These are phyloP conservation scores for Mythimna ferrago DNA, from an alignment of 2,888 invertebrate genomes.

Conservation along the genomic window DNA sequence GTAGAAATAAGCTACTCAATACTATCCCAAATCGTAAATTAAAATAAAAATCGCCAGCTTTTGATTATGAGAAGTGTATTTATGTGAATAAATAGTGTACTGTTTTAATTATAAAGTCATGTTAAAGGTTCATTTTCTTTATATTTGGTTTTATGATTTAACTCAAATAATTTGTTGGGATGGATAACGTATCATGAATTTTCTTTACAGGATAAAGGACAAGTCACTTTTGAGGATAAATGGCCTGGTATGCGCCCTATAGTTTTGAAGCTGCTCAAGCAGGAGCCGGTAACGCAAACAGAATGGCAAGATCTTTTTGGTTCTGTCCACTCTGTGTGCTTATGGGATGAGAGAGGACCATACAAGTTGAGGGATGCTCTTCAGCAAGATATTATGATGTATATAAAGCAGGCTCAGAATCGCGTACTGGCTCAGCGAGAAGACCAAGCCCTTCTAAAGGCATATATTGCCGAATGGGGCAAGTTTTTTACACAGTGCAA, in stretches of 20 bases:
- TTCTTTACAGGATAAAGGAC: constrained; percentile 93
- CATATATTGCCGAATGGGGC: constrained; percentile 99
- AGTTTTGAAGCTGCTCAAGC: constrained; percentile 97
- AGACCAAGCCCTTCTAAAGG: constrained; percentile 98
- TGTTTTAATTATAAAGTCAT: constrained; percentile 65
- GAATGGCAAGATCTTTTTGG: constrained; percentile 99
- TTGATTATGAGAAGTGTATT: constrained; percentile 68
- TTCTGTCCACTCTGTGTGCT: constrained; percentile 98
- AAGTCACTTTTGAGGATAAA: constrained; percentile 97
- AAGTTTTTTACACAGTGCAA: constrained; percentile 99
- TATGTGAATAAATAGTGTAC: constrained; percentile 61
- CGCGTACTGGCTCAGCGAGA: constrained; percentile 97
- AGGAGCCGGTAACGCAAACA: constrained; percentile 97
- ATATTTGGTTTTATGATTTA: constrained; percentile 1
- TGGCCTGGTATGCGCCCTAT: constrained; percentile 99
- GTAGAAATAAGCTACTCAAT: constrained; percentile 44
- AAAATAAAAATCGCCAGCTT: constrained; percentile 34
- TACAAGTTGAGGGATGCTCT: constrained; percentile 96
- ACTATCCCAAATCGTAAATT: constrained; percentile 37
- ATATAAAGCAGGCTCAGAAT: constrained; percentile 97
- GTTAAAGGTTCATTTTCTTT: constrained; percentile 75
- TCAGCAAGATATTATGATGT: constrained; percentile 97
- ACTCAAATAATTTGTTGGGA: background rate
- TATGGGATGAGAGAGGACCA: constrained; percentile 99
- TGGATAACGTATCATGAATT: constrained; percentile 40